phyloP scores from a whole-genome alignment of 2,797 vertebrate genomes.

The Oceanodroma leucorhoa region DNA sequence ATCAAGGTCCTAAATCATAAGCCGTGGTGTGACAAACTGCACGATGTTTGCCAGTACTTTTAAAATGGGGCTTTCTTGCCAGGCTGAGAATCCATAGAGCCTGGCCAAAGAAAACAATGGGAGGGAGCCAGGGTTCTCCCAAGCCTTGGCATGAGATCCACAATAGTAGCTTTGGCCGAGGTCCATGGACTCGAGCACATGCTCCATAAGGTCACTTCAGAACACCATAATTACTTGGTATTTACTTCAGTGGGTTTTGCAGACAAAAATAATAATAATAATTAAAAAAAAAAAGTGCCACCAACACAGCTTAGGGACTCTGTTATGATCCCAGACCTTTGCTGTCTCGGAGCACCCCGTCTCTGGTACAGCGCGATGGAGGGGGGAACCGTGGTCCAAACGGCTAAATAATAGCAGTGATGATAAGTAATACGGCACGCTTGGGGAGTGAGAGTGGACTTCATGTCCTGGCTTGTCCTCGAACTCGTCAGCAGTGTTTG shows the following conservation, averaged over 20 bases:
- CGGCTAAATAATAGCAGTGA: neutral
- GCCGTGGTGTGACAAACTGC: slow-evolving; percentile 75
- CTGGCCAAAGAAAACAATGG: slow-evolving; percentile 87
- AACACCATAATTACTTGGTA: slow-evolving; percentile 63
- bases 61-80: slow-evolving; percentile 79
- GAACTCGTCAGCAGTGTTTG: neutral
- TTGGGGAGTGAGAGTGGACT: neutral
- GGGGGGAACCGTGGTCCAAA: neutral
- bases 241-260: slow-evolving; percentile 55
- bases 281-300: neutral
- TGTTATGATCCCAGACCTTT: neutral
- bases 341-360: accelerated
- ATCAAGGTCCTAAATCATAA: slow-evolving; percentile 83
- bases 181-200: slow-evolving; percentile 69
- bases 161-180: slow-evolving; percentile 76
- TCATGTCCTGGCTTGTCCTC: neutral
- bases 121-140: slow-evolving; percentile 77
- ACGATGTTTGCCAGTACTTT: slow-evolving; percentile 76
- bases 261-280: slow-evolving; percentile 42
- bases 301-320: neutral
- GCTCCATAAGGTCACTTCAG: slow-evolving; percentile 74
- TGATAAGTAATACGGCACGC: neutral
- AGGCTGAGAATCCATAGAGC: slow-evolving; percentile 79
- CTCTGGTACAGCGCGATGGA: neutral
- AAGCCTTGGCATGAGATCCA: slow-evolving; percentile 75